Evolutionary conservation across 2,113 vertebrate genomes (phyloP).

Genomic region (Hipposideros armiger): DNA sequence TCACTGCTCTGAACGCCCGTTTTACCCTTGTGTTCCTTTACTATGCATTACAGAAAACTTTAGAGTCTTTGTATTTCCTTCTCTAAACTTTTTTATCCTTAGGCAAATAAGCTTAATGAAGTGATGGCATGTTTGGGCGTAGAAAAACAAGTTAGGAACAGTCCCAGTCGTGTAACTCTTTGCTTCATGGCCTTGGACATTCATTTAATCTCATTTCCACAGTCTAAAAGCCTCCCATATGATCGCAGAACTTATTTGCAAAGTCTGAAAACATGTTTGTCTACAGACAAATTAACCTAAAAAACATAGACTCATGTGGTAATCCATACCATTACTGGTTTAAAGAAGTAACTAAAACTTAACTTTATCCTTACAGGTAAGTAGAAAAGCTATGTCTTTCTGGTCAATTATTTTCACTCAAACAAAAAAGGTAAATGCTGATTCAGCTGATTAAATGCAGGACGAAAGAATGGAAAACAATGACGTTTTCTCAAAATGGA

Average conservation of each 20-base stretch:
- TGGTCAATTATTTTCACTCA: neutral
- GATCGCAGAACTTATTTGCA: neutral
- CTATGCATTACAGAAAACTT: neutral
- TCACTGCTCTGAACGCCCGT: neutral
- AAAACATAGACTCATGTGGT: neutral
- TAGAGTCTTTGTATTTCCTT: neutral
- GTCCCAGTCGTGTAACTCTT: neutral
- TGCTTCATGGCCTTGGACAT: neutral
- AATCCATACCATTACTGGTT: neutral
- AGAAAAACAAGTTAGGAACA: neutral
- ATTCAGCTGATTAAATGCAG: neutral
- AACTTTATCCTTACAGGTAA: neutral
- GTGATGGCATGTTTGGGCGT: neutral
- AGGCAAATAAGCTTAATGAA: constrained; percentile 4
- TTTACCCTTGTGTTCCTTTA: neutral
- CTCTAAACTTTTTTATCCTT: neutral
- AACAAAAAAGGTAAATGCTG: neutral
- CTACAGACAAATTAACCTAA: neutral
- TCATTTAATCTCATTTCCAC: neutral
- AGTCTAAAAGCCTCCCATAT: neutral
- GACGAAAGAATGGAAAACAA: neutral
- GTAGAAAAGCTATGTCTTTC: neutral
- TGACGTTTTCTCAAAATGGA: neutral
- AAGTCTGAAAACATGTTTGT: neutral
- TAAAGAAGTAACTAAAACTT: neutral